phyloP scores from a whole-genome alignment of 2,888 invertebrate genomes.

The Leptinotarsa tumamoca region DNA sequence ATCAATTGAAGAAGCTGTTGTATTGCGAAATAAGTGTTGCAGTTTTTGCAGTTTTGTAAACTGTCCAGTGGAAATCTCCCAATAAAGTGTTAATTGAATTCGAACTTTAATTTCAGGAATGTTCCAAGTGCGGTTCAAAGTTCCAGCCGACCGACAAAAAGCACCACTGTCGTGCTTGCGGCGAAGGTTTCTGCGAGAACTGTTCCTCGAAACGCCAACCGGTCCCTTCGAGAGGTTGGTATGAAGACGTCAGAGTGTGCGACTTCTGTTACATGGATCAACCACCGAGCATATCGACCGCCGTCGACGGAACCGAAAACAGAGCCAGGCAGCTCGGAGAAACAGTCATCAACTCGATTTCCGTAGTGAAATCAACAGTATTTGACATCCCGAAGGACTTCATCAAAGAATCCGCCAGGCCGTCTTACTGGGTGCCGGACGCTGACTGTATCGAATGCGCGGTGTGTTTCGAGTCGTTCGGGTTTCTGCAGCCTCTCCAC shows the following conservation, averaged over 20 bases:
- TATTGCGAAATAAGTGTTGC: too few relatives aligned
- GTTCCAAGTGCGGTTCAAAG: conserved; percentile 73
- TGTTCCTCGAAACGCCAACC: conserved; percentile 77
- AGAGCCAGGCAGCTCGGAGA: conserved; percentile 66
- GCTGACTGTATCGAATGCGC: conserved; percentile 75
- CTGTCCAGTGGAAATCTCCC: too few relatives aligned
- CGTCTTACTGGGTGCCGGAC: conserved; percentile 86
- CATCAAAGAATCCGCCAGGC: conserved; percentile 81
- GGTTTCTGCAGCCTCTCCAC: conserved; percentile 69
- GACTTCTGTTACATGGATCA: conserved; percentile 71
- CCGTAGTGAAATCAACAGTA: conserved; percentile 75
- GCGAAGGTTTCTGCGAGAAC: conserved; percentile 81
- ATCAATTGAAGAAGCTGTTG: too few relatives aligned
- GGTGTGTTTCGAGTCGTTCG: conserved; percentile 75
- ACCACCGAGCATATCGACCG: conserved; percentile 59
- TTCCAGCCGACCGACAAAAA: conserved; percentile 73
- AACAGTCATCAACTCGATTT: conserved; percentile 78
- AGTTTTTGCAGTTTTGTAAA: too few relatives aligned
- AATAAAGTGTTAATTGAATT: not conserved
- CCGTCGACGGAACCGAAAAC: conserved; percentile 45
- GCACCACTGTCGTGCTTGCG: conserved; percentile 84
- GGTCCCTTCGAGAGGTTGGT: conserved; percentile 81
- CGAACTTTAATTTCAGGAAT: conserved; percentile 67
- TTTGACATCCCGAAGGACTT: conserved; percentile 81
- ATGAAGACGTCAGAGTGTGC: conserved; percentile 79